Conservation (phyloP, 1,140 invertebrate genomes). For the Bicyclus anynana region DNA sequence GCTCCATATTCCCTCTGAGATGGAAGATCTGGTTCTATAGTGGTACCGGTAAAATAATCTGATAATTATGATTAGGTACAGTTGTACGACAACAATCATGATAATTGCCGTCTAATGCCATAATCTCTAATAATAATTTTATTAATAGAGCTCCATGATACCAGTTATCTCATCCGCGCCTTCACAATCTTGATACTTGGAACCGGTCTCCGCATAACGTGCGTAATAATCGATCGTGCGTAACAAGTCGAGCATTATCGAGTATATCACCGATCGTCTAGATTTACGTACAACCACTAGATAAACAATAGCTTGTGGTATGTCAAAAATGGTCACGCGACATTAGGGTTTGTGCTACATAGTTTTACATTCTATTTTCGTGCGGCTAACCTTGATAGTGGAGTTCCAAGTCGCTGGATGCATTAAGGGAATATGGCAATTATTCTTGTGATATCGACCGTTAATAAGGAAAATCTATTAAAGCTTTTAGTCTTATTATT, state of each 20-base stretch:
- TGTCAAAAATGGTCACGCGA: neutral
- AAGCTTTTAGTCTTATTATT: neutral
- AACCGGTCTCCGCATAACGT: constrained; percentile 33
- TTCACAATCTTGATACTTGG: constrained; percentile 14
- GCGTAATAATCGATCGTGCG: constrained; percentile 51
- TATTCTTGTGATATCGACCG: constrained; percentile 11
- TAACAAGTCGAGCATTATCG: constrained; percentile 31
- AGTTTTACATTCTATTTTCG: constrained; percentile 6
- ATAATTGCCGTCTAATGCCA: neutral
- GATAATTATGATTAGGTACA: too few relatives aligned
- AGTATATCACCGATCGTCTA: constrained; percentile 26
- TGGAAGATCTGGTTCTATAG: too few relatives aligned
- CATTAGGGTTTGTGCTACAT: constrained; percentile 8
- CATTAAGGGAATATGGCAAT: constrained; percentile 13
- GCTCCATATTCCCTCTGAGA: too few relatives aligned
- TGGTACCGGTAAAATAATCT: too few relatives aligned
- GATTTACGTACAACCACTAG: constrained; percentile 25
- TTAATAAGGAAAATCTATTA: constrained; percentile 13
- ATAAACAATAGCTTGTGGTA: constrained; percentile 1
- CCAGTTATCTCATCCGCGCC: constrained; percentile 9
- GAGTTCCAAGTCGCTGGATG: neutral
- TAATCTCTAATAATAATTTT: neutral
- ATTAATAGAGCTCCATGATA: neutral
- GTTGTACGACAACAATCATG: too few relatives aligned
- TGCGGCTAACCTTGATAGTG: neutral